Percentiles rank a stretch among this genome's conserved stretches.
Conservation (phyloP, 2,888 invertebrate species). For the Galerucella pusilla region DNA sequence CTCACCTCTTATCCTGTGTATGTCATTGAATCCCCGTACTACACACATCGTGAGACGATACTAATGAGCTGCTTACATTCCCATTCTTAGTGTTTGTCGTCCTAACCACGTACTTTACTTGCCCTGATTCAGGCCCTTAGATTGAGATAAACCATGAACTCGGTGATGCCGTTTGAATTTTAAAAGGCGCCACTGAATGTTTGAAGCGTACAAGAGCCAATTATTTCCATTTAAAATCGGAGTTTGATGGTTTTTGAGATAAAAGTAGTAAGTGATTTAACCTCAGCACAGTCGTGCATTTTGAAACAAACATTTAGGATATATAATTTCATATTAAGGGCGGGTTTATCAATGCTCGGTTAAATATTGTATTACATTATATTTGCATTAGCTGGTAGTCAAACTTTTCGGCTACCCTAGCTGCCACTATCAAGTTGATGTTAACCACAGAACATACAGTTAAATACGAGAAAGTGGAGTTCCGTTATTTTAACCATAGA, state of each 20-base stretch:
- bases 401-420: too few species aligned
- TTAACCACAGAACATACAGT: too few species aligned
- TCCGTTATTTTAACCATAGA: too few species aligned
- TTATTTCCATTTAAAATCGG: slow-evolving; percentile 13
- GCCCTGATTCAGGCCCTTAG: slow-evolving; percentile 21
- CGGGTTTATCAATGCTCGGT: too few species aligned
- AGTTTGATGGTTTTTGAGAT: neutral
- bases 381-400: too few species aligned
- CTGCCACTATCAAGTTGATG: too few species aligned
- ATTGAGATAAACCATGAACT: slow-evolving; percentile 41
- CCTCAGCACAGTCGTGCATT: neutral
- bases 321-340: neutral
- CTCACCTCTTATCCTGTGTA: slow-evolving; percentile 10
- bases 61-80: slow-evolving; percentile 39
- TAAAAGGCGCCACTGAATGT: slow-evolving; percentile 23
- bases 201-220: neutral
- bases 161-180: slow-evolving; percentile 28
- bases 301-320: neutral
- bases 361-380: too few species aligned
- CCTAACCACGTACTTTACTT: slow-evolving; percentile 28
- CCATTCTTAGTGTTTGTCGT: slow-evolving; percentile 28
- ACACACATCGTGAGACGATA: slow-evolving; percentile 16
- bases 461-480: too few species aligned
- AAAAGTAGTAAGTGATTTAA: neutral
- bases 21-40: slow-evolving; percentile 15